These are phyloP conservation scores for Hycleus cichorii DNA, from an alignment of 1,140 invertebrate genomes.

Conservation along the genomic window DNA sequence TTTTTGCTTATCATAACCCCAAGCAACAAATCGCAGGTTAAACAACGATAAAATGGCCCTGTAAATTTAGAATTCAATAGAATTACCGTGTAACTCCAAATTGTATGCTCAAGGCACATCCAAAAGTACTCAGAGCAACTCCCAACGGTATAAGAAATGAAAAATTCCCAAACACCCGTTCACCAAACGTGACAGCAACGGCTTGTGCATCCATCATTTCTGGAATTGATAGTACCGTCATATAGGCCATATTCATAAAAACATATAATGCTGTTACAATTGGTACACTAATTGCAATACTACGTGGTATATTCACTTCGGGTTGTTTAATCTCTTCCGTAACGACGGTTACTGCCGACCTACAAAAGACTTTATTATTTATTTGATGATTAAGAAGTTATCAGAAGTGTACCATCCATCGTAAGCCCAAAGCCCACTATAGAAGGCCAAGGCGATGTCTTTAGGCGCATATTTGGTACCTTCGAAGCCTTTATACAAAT, in stretches of 20 bases:
- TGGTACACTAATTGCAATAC: slow-evolving; percentile 86
- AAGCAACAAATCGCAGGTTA: too few species aligned
- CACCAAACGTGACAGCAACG: slow-evolving; percentile 75
- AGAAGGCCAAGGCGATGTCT: slow-evolving; percentile 81
- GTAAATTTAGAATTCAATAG: too few species aligned
- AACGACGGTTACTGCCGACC: slow-evolving; percentile 78
- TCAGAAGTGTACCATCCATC: slow-evolving; percentile 67
- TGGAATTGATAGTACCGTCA: slow-evolving; percentile 71
- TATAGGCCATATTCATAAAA: slow-evolving; percentile 87
- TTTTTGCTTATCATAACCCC: too few species aligned
- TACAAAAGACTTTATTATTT: too few species aligned
- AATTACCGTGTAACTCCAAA: slow-evolving; percentile 61
- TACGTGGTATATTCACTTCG: slow-evolving; percentile 70
- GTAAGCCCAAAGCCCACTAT: slow-evolving; percentile 91
- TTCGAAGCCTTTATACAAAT: slow-evolving; percentile 68
- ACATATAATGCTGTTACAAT: slow-evolving; percentile 82
- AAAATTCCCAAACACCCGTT: slow-evolving; percentile 51
- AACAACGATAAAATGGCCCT: too few species aligned
- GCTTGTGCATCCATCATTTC: slow-evolving; percentile 76
- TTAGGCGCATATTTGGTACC: slow-evolving; percentile 63
- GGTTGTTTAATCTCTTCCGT: slow-evolving; percentile 90
- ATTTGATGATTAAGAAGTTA: too few species aligned
- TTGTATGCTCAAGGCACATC: slow-evolving; percentile 66
- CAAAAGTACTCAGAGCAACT: slow-evolving; percentile 67
- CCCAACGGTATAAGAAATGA: slow-evolving; percentile 62